Conservation (phyloP, 2,888 invertebrate genomes). For the Celastrina argiolus region DNA sequence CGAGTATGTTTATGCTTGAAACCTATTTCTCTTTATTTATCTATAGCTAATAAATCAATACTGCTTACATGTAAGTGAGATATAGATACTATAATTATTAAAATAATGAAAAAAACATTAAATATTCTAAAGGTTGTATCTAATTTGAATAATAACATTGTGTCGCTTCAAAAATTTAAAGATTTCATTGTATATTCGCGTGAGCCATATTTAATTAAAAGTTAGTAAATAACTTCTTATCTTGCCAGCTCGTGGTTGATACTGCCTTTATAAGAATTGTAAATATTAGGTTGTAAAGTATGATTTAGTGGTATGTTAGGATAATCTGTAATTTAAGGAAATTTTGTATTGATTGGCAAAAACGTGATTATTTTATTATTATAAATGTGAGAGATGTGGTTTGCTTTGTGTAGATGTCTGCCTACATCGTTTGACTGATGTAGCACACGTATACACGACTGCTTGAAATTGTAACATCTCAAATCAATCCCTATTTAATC, state of each 20-base stretch:
- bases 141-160: not conserved
- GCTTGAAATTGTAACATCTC: constrained; percentile 34
- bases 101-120: not conserved
- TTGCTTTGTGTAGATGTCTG: constrained; percentile 71
- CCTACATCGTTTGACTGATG: constrained; percentile 70
- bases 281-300: constrained; percentile 50
- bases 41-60: not conserved
- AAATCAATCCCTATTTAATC: constrained; percentile 8
- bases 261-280: constrained; percentile 68
- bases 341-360: constrained; percentile 15
- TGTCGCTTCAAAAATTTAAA: not conserved
- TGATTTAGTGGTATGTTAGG: constrained; percentile 39
- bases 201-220: constrained; percentile 69
- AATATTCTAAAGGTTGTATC: not conserved
- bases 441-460: constrained; percentile 73
- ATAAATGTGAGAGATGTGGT: constrained; percentile 6
- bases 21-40: constrained; percentile 18
- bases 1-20: constrained; percentile 35
- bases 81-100: not conserved
- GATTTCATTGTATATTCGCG: constrained; percentile 29
- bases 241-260: constrained; percentile 75
- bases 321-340: constrained; percentile 20
- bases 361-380: constrained; percentile 7
- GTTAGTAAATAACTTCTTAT: constrained; percentile 72
- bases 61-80: not conserved